Evolutionary conservation across 2,888 invertebrate genomes (phyloP).

Genomic region (Toxonevra muliebris): DNA sequence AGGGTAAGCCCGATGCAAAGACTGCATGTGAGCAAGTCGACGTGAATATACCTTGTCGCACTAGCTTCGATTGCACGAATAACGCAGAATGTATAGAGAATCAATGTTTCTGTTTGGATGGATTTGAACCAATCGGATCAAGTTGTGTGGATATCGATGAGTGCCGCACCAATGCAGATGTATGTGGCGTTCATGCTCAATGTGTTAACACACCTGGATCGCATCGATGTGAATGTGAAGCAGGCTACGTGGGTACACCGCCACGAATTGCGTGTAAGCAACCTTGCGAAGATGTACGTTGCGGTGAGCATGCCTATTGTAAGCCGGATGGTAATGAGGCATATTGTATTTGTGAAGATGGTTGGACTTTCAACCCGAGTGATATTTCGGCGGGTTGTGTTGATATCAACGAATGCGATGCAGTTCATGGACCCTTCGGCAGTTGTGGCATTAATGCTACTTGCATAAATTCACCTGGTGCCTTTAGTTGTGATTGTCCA

Average conservation of each 20-base stretch:
- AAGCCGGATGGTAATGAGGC: conserved; percentile 89
- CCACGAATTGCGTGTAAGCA: conserved; percentile 84
- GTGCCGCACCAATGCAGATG: conserved; percentile 69
- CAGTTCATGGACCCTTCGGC: conserved; percentile 78
- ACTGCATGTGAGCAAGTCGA: conserved; percentile 91
- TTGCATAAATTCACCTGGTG: conserved; percentile 83
- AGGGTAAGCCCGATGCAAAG: conserved; percentile 83
- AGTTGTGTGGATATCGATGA: conserved; percentile 85
- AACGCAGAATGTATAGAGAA: conserved; percentile 89
- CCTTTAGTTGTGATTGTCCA: conserved; percentile 83
- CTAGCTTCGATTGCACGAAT: conserved; percentile 91
- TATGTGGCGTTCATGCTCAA: conserved; percentile 80
- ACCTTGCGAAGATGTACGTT: conserved; percentile 91
- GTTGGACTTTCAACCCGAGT: conserved; percentile 90
- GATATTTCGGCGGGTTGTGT: conserved; percentile 90
- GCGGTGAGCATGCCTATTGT: conserved; percentile 88
- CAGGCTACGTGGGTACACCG: conserved; percentile 84
- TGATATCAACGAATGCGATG: conserved; percentile 92
- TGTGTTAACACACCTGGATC: conserved; percentile 85
- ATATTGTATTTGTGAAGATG: conserved; percentile 91
- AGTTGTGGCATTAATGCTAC: conserved; percentile 85
- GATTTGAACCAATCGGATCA: conserved; percentile 82
- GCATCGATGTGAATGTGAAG: conserved; percentile 82
- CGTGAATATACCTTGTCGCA: conserved; percentile 84
- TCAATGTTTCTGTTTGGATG: conserved; percentile 89